Evolutionary conservation across 2,888 invertebrate species (phyloP), one percentile per base, ranked within the genome.

Genomic region (Synanthedon tipuliformis): DNA sequence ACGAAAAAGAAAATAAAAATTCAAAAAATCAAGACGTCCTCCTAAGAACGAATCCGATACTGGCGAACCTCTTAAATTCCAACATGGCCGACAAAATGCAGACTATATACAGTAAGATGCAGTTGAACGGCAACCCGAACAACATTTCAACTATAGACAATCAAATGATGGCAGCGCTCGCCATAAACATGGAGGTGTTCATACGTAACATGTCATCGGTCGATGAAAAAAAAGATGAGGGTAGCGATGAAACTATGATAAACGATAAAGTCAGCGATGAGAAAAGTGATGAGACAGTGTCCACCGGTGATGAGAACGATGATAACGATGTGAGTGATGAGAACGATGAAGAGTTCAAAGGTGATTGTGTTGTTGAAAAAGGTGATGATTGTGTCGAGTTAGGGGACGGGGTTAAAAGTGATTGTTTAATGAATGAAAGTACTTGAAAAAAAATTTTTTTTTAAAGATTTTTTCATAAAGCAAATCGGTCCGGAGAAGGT

Each of bases 151-250:
- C 64, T 40, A 67, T 75, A 52, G 81, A 83, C 50, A 81, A 75
- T 50, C 74, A 83, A 41, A 64, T 85, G 0, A 73, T 82, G 72
- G 65, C 76, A 1, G 79, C 79, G 0, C 56, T 83, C 15, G 70
- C 75, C 0, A 70, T 72, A 0, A 83, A 75, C 55, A 77, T 82
- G 76, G 77, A 81, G 51, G 76, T 60, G 49, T 84, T 80, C 62
- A 62, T 85, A n/a, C 64, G 69, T 0, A 78, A 71, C 55, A 59
- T 79, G 0, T 60, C 71, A 1, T 63, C 68, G 2, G 15, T n/a
- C 10, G 8, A 34, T 10, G 34, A 34, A 34, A 34, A 34, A 10
- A 34, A 34, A 45, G 45, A 7, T 8, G 15, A n/a, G 7, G 15
- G 11, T 45, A 45, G 12, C 15, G 45, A 45, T 13, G 45, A 45